These are phyloP conservation scores for Amphiprion percula DNA, from an alignment of 2,113 vertebrate species.

Conservation along the genomic window DNA sequence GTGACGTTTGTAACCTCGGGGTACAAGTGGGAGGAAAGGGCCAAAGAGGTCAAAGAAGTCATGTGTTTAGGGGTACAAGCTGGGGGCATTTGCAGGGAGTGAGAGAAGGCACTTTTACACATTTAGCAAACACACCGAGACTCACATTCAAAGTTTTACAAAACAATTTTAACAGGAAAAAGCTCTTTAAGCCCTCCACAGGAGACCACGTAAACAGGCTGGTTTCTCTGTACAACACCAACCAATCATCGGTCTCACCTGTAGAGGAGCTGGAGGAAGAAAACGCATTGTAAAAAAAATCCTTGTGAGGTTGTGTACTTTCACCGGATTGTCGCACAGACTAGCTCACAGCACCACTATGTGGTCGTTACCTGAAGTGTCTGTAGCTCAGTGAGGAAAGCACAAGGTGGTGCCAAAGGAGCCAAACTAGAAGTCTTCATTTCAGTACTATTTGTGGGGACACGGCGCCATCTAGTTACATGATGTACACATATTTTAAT, in stretches of 20 bases:
- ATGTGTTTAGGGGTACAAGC: not conserved
- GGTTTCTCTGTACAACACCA: slow-evolving; percentile 98
- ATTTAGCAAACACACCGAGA: slow-evolving; percentile 77
- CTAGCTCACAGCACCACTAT: slow-evolving; percentile 59
- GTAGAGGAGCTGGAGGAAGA: not conserved
- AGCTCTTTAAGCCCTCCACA: slow-evolving; percentile 24
- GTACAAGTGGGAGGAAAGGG: not conserved
- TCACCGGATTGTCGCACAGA: slow-evolving; percentile 57
- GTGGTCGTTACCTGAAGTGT: slow-evolving; percentile 79
- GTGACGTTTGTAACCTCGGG: not conserved
- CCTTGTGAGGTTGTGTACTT: slow-evolving; percentile 53
- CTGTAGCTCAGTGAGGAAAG: slow-evolving; percentile 81
- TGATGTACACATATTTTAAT: not conserved
- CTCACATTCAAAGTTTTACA: slow-evolving; percentile 1
- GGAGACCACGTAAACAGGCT: slow-evolving; percentile 90
- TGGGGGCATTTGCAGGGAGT: slow-evolving; percentile 36
- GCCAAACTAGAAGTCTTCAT: not conserved
- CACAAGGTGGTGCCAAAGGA: slow-evolving; percentile 73
- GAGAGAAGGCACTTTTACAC: slow-evolving; percentile 89
- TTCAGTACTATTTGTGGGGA: not conserved
- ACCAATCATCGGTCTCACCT: slow-evolving; percentile 78
- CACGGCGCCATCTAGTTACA: slow-evolving; percentile 37
- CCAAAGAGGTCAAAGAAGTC: not conserved
- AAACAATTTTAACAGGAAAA: not conserved
- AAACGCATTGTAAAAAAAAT: slow-evolving; percentile 15